Evolutionary conservation across 64 coral and sea anemone genomes (phyloP), one percentile per base, ranked within the genome.

Genomic region (Stylophora pistillata): DNA sequence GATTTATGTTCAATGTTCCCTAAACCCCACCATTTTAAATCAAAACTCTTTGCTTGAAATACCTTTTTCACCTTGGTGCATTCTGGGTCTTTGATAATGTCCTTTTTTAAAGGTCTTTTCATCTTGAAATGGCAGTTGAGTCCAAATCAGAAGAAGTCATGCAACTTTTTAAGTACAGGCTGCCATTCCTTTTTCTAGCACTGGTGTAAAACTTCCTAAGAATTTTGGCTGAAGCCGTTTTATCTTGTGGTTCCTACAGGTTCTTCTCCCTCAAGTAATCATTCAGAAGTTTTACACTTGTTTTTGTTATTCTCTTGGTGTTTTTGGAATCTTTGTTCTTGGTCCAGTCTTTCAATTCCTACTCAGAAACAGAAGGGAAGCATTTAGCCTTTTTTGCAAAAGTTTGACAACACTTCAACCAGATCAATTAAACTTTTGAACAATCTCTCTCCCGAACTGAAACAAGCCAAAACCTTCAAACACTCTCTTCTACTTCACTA

Each of bases 31-130:
- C 70, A 52, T 81, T 89, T 89, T 18, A 89, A 34, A 47, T 81
- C 56, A 56, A 57, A 27, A 29, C 82, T 30, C 52, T 74, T 55
- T 23, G 86, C 86, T 62, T 63, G 86, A 88, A 62, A 88, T 60
- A 88, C 21, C 60, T 53, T 25, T 12, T 88, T 78, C 13, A 73
- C 86, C 59, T 34, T 55, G 10, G 54, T 12, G 74, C 75, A 91
- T 31, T 74, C 77, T 11, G 77, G 55, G 64, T 82, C 88, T 62
- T 90, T 82, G 29, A 90, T 82, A 54, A 90, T 90, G 32, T 90
- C 86, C 15, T n/a, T n/a, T n/a, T n/a, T n/a, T n/a, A n/a, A n/a
- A n/a, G 76, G 59, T 15, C 33, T 61, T 11, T 23, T 30, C 20
- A 15, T 13, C 9, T 28, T 74, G 28, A 90, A 80, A 41, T 26